Evolutionary conservation across 2,797 vertebrate genomes (phyloP), one percentile per base, ranked within the genome.

Genomic region (Todus mexicanus): DNA sequence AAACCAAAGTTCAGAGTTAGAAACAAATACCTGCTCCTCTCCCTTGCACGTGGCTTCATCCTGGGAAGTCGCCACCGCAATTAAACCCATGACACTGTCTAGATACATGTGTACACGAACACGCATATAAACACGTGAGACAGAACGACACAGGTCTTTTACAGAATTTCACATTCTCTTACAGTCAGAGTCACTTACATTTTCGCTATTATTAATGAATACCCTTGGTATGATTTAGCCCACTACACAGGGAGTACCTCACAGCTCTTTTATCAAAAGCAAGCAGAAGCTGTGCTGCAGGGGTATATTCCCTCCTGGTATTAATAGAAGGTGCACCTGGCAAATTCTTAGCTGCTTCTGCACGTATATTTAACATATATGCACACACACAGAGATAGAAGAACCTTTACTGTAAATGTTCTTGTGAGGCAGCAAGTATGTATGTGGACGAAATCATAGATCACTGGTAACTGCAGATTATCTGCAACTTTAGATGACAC

Each of bases 321-420:
- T 81, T 89, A 85, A 90, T 60, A 72, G 89, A 45, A 89, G 23
- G 22, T 63, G 76, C 72, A 84, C 64, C 66, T 91, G 82, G 79
- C 73, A 85, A 93, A 92, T 72, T 87, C 84, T 87, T 69, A 60
- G 63, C 72, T 64, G 60, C 57, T 87, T 91, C 87, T 66, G 42
- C 33, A 51, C 2, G 1, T 47, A 4, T 10, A 81, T 37, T 89
- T 78, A 77, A 48, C 29, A 81, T 13, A 21, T 7, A 57, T 31
- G 50, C 35, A 61, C 33, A 61, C 54, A 45, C 45, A 57, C 4
- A 60, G 6, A 88, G 48, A 73, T 26, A 20, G 60, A 84, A 81
- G 38, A 94, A 60, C 8, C 38, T 86, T 91, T 57, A 43, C 29
- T 71, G 2, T 7, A 74, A 91, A 61, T 14, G 38, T 23, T 78